Percentiles rank a stretch among this genome's conserved stretches.
phyloP scores from a whole-genome alignment of 2,888 invertebrate species.

The Drosophila cognata region DNA sequence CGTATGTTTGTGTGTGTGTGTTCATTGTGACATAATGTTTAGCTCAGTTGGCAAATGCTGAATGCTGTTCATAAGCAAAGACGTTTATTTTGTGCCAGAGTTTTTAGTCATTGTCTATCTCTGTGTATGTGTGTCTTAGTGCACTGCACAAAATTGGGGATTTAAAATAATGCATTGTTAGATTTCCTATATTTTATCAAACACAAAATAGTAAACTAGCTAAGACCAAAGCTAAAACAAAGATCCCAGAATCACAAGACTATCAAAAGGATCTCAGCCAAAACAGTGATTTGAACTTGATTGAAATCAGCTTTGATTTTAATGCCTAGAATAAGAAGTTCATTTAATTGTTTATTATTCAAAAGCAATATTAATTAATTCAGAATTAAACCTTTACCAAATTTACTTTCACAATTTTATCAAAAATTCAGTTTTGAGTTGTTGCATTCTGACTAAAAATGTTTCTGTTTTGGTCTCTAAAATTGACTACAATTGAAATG shows the following conservation, averaged over 20 bases:
- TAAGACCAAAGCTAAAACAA: neutral
- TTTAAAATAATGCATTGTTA: too few relatives aligned
- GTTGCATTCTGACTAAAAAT: neutral
- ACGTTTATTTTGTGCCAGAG: slow-evolving; percentile 17
- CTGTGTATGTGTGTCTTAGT: neutral
- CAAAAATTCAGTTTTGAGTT: neutral
- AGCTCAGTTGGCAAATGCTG: slow-evolving; percentile 50
- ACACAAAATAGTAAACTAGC: too few relatives aligned
- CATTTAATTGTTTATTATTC: accelerated
- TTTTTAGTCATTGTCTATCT: neutral
- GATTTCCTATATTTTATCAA: too few relatives aligned
- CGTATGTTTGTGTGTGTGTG: slow-evolving; percentile 4
- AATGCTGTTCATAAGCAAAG: slow-evolving; percentile 44
- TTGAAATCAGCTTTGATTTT: neutral
- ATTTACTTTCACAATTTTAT: neutral
- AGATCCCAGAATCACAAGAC: neutral
- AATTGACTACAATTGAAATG: neutral
- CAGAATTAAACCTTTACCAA: too few relatives aligned
- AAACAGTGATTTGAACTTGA: neutral
- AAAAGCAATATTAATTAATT: too few relatives aligned
- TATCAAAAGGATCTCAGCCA: accelerated
- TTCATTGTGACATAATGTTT: slow-evolving; percentile 42
- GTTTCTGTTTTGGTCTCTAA: neutral
- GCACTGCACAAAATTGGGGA: neutral
- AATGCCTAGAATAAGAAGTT: neutral